phyloP scores from a whole-genome alignment of 2,113 vertebrate species.

The Pimephales promelas region DNA sequence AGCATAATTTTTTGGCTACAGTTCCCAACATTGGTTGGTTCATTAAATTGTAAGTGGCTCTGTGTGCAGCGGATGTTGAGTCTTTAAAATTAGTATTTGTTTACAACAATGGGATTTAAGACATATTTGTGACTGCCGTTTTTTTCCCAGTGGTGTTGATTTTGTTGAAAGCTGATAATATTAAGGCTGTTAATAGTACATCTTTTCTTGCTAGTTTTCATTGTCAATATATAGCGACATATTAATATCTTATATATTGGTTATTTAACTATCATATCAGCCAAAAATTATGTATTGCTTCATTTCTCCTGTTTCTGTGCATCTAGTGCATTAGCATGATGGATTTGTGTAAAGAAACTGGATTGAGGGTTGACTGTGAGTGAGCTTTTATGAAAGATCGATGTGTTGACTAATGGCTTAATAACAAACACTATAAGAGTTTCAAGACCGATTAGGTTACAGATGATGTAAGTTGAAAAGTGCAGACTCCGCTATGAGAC shows the following conservation, averaged over 20 bases:
- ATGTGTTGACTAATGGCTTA: slow-evolving; percentile 32
- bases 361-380: neutral
- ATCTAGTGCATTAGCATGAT: neutral
- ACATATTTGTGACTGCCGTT: neutral
- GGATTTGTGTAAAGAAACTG: neutral
- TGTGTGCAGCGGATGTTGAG: neutral
- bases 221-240: neutral
- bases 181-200: neutral
- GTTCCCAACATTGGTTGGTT: neutral
- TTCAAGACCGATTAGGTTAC: neutral
- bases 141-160: neutral
- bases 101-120: neutral
- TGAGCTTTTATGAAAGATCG: slow-evolving; percentile 26
- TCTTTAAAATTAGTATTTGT: neutral
- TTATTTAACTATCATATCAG: neutral
- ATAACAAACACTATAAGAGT: slow-evolving; percentile 1
- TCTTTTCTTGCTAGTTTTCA: neutral
- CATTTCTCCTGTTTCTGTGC: neutral
- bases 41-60: neutral
- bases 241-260: neutral
- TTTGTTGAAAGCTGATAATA: neutral
- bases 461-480: neutral
- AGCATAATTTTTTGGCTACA: neutral
- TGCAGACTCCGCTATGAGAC: slow-evolving; percentile 2
- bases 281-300: neutral